phyloP scores from a whole-genome alignment of 2,888 invertebrate species.

The Drosophila parthenogenetica region DNA sequence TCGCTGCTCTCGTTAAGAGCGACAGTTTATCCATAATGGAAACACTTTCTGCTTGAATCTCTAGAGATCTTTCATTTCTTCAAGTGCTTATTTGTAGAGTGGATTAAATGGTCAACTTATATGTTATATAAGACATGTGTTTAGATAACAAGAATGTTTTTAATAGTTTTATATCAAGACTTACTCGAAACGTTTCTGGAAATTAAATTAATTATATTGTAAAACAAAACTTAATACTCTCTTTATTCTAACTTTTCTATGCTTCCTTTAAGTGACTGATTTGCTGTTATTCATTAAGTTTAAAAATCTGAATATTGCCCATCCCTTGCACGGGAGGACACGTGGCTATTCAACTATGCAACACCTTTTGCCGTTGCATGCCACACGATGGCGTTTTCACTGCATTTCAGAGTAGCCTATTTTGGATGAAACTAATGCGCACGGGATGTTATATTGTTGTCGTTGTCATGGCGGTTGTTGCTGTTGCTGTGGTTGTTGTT shows the following conservation, averaged over 20 bases:
- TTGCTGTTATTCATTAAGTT: neutral
- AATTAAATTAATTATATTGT: neutral
- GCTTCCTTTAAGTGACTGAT: neutral
- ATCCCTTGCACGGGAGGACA: constrained; percentile 28
- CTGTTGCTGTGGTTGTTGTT: constrained; percentile 17
- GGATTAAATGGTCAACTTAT: no score
- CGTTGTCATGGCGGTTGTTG: constrained; percentile 21
- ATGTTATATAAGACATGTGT: no score
- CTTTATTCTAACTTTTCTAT: neutral
- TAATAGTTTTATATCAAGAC: no score
- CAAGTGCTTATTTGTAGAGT: neutral
- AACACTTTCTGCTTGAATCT: neutral
- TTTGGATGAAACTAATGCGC: constrained; percentile 53
- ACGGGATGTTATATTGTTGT: constrained; percentile 34
- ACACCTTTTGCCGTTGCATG: constrained; percentile 53
- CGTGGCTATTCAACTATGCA: constrained; percentile 54
- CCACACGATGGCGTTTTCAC: constrained; percentile 8
- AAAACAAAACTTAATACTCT: neutral
- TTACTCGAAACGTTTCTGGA: no score
- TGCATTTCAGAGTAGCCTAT: constrained; percentile 45
- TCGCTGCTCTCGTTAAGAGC: neutral
- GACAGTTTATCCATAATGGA: neutral
- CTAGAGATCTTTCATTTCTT: neutral
- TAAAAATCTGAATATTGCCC: constrained; percentile 4
- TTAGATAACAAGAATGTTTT: no score